These are phyloP conservation scores for Thamnophis elegans DNA, from an alignment of 2,797 vertebrate species.

Conservation along the genomic window DNA sequence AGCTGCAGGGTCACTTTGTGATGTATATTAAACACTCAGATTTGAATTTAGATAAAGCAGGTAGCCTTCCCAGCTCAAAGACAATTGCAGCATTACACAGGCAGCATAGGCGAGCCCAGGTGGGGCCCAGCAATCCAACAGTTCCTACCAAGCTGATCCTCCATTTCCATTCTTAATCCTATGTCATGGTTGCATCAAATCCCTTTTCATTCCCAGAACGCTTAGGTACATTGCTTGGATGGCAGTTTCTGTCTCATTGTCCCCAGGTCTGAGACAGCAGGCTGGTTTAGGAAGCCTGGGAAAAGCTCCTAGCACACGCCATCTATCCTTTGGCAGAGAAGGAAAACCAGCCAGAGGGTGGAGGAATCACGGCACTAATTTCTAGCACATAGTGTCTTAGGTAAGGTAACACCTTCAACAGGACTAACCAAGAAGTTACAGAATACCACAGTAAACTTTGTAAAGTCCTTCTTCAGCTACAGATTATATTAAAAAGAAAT, in stretches of 20 bases:
- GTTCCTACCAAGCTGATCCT: not conserved
- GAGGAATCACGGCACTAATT: not conserved
- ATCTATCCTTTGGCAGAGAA: not conserved
- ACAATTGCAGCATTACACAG: conserved; percentile 17
- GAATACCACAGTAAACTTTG: not conserved
- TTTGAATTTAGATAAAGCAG: conserved; percentile 34
- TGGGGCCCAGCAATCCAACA: conserved; percentile 2
- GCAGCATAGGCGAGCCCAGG: conserved; percentile 38
- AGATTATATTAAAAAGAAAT: not conserved
- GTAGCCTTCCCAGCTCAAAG: conserved; percentile 15
- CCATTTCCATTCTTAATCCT: not conserved
- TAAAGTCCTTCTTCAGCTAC: not conserved
- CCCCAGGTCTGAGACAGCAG: not conserved
- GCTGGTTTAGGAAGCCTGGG: not conserved
- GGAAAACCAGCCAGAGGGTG: not conserved
- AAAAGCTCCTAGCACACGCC: not conserved
- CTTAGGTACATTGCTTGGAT: not conserved
- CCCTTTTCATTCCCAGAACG: not conserved
- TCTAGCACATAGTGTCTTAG: not conserved
- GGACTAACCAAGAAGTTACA: not conserved
- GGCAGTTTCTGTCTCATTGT: not conserved
- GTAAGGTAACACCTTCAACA: not conserved
- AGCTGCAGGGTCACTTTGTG: conserved; percentile 19
- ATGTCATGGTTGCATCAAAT: not conserved
- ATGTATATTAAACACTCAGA: conserved; percentile 30